Conservation (phyloP, 1,140 invertebrate species). For the Lamellibrachia luymesi region DNA sequence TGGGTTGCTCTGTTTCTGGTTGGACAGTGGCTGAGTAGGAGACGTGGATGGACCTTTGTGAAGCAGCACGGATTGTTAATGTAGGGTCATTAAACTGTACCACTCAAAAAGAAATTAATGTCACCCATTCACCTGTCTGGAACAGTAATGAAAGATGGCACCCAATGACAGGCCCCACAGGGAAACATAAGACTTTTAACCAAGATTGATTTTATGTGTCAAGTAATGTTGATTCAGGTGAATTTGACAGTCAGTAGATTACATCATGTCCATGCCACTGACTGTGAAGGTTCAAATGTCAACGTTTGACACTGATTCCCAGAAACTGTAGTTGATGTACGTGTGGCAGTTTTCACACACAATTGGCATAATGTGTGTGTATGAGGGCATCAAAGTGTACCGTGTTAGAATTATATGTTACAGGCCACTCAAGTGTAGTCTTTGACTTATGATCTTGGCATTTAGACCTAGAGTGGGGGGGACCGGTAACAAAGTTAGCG, state of each 20-base stretch:
- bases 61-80: background rate
- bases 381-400: background rate
- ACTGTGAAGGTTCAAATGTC: background rate
- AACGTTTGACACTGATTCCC: background rate
- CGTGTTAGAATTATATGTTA: background rate
- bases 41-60: background rate
- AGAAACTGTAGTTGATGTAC: background rate
- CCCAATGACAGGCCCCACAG: background rate
- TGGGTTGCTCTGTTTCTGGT: background rate
- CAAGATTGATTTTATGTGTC: background rate
- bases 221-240: background rate
- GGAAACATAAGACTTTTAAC: background rate
- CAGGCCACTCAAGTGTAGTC: background rate
- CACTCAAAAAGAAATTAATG: background rate
- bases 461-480: background rate
- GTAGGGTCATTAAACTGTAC: background rate
- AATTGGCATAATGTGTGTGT: background rate
- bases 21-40: background rate
- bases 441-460: background rate
- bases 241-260: constrained; percentile 1
- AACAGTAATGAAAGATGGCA: no score
- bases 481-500: background rate
- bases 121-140: background rate
- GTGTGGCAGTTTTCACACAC: background rate
- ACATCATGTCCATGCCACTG: background rate